A percentile compares a stretch with the other conserved stretches of the same genome.
phyloP scores from a whole-genome alignment of 1,140 invertebrate species.

The Cotesia chilonis region DNA sequence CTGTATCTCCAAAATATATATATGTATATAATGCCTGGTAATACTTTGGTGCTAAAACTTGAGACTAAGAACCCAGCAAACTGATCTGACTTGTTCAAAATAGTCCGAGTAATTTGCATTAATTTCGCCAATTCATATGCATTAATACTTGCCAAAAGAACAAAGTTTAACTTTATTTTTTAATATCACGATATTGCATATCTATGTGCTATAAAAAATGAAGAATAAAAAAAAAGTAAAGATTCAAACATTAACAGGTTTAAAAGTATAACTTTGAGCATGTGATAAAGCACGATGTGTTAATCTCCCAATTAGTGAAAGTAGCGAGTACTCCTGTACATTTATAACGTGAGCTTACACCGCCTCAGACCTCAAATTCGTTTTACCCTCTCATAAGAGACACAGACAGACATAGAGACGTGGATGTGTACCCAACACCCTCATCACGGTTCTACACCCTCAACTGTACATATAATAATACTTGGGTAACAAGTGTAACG shows the following conservation, averaged over 20 bases:
- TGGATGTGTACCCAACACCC: background rate
- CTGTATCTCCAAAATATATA: conserved; percentile 40
- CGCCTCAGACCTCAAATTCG: background rate
- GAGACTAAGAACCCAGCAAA: conserved; percentile 16
- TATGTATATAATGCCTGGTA: conserved; percentile 61
- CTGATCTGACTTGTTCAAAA: conserved; percentile 20
- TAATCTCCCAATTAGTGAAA: conserved; percentile 39
- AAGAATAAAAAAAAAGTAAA: too few relatives aligned
- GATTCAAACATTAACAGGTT: too few relatives aligned
- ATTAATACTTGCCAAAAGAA: conserved; percentile 11
- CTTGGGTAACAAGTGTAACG: conserved; percentile 17
- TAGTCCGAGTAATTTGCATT: conserved; percentile 8
- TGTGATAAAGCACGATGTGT: conserved; percentile 13
- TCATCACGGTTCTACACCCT: conserved; percentile 4
- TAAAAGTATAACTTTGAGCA: background rate
- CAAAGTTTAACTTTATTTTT: background rate
- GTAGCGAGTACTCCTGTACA: conserved; percentile 24
- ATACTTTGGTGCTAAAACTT: conserved; percentile 52
- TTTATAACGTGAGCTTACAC: background rate
- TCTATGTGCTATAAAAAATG: too few relatives aligned
- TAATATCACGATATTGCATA: background rate
- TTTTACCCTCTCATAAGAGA: conserved; percentile 23
- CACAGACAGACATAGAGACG: background rate
- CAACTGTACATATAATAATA: background rate
- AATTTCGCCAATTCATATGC: conserved; percentile 18